Evolutionary conservation across 1,140 invertebrate genomes (phyloP), one percentile per base, ranked within the genome.

Genomic region (Scaptomyza graminum): DNA sequence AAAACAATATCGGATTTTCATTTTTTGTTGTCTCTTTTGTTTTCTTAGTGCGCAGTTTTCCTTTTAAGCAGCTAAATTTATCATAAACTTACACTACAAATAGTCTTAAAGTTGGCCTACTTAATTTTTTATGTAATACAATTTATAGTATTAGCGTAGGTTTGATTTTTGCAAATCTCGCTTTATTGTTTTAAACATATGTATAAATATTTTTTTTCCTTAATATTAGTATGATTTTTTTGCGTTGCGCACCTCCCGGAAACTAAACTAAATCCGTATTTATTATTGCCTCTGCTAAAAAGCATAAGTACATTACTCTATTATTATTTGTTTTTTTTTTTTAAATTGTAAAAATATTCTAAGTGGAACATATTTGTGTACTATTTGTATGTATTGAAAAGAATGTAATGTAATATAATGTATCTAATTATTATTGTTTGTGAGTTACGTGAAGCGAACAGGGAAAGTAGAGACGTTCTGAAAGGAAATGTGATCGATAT

Each of bases 401-500:
- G 47, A 44, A 49, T 61, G 50, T 55, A 64, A 49, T 61, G 50
- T 55, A 64, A 70, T 55, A 49, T 63, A 67, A 60, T 67, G 46
- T 69, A 63, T 59, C 34, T 52, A 70, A 70, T 51, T 65, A 63
- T 64, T 55, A 72, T 65, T 74, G 60, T 63, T 75, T 76, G 50
- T 76, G 63, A 56, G 62, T 79, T 84, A 74, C 56, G 70, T 66
- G 60, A 83, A 73, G 79, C 44, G 83, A 82, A 82, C 75, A 82
- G 83, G 83, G 83, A 88, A 67, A 59, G 80, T 55, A 74, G 69
- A 88, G 85, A 88, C 68, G 79, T 88, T 88, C 68, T 85, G 57
- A 79, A 88, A 84, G 79, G 82, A 90, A 88, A 90, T 90, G 87
- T 90, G 87, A 90, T 90, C 88, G 88, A 90, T 90, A 90, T 83